Evolutionary conservation across 2,888 invertebrate species (phyloP).

Genomic region (Pristionchus japonicus): DNA sequence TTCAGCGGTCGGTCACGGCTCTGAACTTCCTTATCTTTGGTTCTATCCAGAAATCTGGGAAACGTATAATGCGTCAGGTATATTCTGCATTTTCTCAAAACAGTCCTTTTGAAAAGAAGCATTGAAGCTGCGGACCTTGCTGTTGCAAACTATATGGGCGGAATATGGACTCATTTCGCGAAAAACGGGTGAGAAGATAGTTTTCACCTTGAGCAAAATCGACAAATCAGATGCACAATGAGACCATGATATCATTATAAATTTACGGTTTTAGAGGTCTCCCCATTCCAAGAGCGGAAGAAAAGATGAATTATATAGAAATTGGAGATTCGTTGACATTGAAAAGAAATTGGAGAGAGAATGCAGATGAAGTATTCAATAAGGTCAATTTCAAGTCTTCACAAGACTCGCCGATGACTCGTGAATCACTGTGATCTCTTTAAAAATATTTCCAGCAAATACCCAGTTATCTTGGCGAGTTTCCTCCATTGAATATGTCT

Average conservation of each 20-base stretch:
- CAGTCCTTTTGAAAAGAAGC: background rate
- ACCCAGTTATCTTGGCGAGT: too few relatives aligned
- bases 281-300: background rate
- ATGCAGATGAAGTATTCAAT: background rate
- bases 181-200: background rate
- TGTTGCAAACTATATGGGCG: background rate
- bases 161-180: background rate
- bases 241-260: background rate
- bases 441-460: too few relatives aligned
- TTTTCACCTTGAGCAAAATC: too few relatives aligned
- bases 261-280: background rate
- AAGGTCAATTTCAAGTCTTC: too few relatives aligned
- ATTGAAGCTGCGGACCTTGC: background rate
- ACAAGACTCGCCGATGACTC: too few relatives aligned
- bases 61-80: background rate
- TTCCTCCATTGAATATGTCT: too few relatives aligned
- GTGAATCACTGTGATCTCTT: too few relatives aligned
- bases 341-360: background rate
- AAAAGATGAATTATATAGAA: background rate
- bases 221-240: too few relatives aligned
- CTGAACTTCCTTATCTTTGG: constrained; percentile 14
- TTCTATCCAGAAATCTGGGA: background rate
- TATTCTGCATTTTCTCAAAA: background rate
- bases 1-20: background rate
- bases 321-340: background rate